Evolutionary conservation across 2,888 invertebrate species (phyloP).

Genomic region (Synanthedon tipuliformis): DNA sequence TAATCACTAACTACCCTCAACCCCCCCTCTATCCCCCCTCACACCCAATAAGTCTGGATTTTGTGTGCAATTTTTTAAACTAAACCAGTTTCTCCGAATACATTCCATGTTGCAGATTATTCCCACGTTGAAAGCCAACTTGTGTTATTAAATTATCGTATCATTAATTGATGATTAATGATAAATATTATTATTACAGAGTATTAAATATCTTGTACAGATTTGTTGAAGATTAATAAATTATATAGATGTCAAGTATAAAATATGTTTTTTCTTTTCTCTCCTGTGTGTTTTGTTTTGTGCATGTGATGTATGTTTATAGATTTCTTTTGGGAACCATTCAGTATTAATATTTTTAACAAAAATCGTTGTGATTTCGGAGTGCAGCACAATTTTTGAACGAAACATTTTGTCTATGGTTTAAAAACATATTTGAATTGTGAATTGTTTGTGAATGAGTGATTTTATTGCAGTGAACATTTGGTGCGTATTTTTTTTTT

Average conservation of each 20-base stretch:
- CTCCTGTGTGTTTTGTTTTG: constrained; percentile 12
- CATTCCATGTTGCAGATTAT: constrained; percentile 12
- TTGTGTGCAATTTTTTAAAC: constrained; percentile 41
- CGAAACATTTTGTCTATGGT: background rate
- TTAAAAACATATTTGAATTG: constrained; percentile 1
- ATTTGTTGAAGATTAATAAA: constrained; percentile 52
- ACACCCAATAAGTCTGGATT: constrained; percentile 16
- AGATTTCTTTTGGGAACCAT: too few species aligned
- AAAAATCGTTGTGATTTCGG: too few species aligned
- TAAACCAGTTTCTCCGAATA: constrained; percentile 14
- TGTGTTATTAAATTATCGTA: background rate
- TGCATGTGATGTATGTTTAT: constrained; percentile 8
- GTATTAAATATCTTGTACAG: constrained; percentile 43
- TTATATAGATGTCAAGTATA: constrained; percentile 23
- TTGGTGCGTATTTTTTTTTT: background rate
- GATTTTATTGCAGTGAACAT: background rate
- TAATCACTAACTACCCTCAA: constrained; percentile 8
- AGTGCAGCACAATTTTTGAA: background rate
- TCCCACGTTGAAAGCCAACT: background rate
- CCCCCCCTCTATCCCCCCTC: constrained; percentile 1
- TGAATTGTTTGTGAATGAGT: constrained; percentile 9
- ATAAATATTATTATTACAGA: constrained; percentile 22
- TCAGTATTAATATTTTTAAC: too few species aligned
- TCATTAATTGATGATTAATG: constrained; percentile 6
- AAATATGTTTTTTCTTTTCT: constrained; percentile 29